Evolutionary conservation across 2,888 invertebrate species (phyloP), one percentile per base, ranked within the genome.

Genomic region (Lasioglossum marginatum): DNA sequence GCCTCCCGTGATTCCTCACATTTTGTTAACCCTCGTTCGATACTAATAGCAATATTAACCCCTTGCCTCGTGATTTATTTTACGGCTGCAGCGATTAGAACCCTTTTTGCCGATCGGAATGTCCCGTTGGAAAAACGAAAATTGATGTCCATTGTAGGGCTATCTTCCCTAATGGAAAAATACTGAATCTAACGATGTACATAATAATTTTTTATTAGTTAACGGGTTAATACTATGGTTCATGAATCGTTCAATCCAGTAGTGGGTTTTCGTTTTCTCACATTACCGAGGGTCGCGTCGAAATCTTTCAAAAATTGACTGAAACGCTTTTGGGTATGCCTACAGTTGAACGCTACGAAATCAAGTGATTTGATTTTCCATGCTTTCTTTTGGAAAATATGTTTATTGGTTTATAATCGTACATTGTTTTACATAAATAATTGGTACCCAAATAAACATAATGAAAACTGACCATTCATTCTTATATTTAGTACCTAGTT

Each of bases 1-100:
- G 75, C 48, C 71, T 66, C 66, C 77, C 72, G 78, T 81, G 77
- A 72, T 78, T 77, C 81, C 75, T 27, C 52, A n/a, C 52, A n/a
- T 52, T 37, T 68, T 23, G 37, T 37, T 27, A 52, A 52, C 52
- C 52, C 52, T 52, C 23, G 52, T 52, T 52, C 52, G 52, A 52
- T 52, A 52, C 52, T 52, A 52, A 52, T 52, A 52, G 52, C 52
- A 52, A 52, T 27, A 5, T 23, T 45, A 34, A n/a, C 52, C 37
- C 48, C 34, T 31, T 34, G 23, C 52, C 52, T 34, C 34, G 74
- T 34, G 34, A 31, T 34, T n/a, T 40, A 37, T 57, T 23, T 34
- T 23, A 40, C 52, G 52, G 52, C 52, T n/a, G 0, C 52, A 23
- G 52, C 6, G 52, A 52, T 52, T 52, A 52, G 52, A 52, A 52